These are phyloP conservation scores for Conistra vaccinii DNA, from an alignment of 2,888 invertebrate genomes.

Conservation along the genomic window DNA sequence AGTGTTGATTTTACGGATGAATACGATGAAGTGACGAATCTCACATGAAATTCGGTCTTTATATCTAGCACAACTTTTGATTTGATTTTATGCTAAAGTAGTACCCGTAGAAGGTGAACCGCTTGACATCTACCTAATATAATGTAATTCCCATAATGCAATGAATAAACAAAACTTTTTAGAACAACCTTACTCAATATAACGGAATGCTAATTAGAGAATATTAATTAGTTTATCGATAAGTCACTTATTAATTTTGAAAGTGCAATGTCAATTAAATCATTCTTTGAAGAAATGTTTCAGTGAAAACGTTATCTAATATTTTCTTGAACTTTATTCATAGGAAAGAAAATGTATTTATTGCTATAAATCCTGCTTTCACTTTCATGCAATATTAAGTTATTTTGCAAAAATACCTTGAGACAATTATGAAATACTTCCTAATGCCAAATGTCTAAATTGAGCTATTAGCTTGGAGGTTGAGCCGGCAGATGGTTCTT, in stretches of 20 bases:
- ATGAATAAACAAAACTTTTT: conserved; percentile 46
- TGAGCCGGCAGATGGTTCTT: conserved; percentile 46
- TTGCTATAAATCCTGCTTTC: neutral
- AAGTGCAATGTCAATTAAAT: neutral
- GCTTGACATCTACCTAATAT: conserved; percentile 65
- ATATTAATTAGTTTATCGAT: conserved; percentile 24
- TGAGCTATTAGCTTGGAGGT: conserved; percentile 55
- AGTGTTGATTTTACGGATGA: conserved; percentile 66
- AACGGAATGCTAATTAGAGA: conserved; percentile 19
- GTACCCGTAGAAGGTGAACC: conserved; percentile 77
- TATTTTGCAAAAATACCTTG: conserved; percentile 39
- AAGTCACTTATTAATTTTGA: neutral
- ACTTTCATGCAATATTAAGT: conserved; percentile 3
- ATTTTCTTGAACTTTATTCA: neutral
- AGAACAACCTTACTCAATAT: conserved; percentile 38
- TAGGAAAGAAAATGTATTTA: neutral
- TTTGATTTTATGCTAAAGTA: conserved; percentile 58
- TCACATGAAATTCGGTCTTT: conserved; percentile 68
- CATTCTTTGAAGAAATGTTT: neutral
- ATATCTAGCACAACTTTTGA: conserved; percentile 69
- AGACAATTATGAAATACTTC: conserved; percentile 59
- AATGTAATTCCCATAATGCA: conserved; percentile 51
- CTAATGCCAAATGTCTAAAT: conserved; percentile 55
- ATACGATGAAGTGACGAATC: conserved; percentile 69
- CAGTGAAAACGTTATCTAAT: neutral